Evolutionary conservation across 2,888 invertebrate species (phyloP), one percentile per base, ranked within the genome.

Genomic region (Syritta pipiens): DNA sequence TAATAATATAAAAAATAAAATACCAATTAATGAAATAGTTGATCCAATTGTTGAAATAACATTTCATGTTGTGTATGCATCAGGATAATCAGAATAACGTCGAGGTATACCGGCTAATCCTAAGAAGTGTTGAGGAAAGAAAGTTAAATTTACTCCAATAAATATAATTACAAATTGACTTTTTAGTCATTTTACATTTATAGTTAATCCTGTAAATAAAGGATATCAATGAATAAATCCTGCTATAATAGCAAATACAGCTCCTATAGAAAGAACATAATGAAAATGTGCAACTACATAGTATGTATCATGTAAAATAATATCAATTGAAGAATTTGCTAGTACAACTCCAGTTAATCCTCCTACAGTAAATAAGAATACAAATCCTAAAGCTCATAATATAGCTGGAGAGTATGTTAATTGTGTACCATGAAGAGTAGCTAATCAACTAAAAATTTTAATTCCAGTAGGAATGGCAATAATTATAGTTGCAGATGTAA

Each of bases 381-480:
- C 91, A 90, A 95, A 95, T 82, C 94, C 94, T 88, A 94, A 84
- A 26, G 92, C 90, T 91, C 94, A 94, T 84, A 93, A 81, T 84
- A 92, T 90, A 24, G 91, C 88, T 0, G 93, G 91, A 0, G 90
- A 91, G 84, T 90, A 91, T 55, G 89, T 89, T 84, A 94, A 86
- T 90, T 91, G 91, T 20, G 91, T 89, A 82, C 94, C 94, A 85
- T 92, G 91, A 17, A 94, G 82, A 9, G 93, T 93, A 0, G 93
- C 93, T 89, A 94, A 84, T 92, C 94, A 95, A 24, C 93, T 93
- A 89, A 95, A 95, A 89, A 95, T 91, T 91, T 95, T 95, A 91
- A 95, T 94, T 83, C 94, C 95, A 12, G 95, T 95, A 0, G 95
- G 95, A 0, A 95, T 91, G 0, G 94, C 95, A 94, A 95, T 95